Evolutionary conservation across 2,888 invertebrate species (phyloP).

Genomic region (Sabatieria punctata): DNA sequence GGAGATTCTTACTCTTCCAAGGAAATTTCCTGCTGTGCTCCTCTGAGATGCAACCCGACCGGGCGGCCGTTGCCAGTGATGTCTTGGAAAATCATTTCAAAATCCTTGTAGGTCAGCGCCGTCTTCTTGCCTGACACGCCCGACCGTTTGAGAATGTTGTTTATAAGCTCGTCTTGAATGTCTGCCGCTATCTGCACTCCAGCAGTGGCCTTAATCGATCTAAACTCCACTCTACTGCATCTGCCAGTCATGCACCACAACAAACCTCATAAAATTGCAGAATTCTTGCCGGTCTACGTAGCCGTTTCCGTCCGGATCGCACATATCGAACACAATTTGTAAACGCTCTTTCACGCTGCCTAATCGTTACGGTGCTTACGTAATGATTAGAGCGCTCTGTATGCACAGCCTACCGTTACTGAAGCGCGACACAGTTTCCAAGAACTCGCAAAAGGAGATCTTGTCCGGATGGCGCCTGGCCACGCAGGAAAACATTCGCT

Average conservation of each 20-base stretch:
- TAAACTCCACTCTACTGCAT: no score
- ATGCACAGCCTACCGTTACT: conserved; percentile 49
- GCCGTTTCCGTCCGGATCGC: conserved; percentile 80
- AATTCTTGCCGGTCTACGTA: conserved; percentile 82
- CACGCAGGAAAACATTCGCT: conserved; percentile 92
- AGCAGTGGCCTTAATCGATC: conserved; percentile 24
- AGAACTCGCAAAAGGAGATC: conserved; percentile 75
- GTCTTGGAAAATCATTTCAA: conserved; percentile 23
- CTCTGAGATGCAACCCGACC: conserved; percentile 26
- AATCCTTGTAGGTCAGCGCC: conserved; percentile 21
- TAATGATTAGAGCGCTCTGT: no score
- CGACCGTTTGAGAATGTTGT: conserved; percentile 4
- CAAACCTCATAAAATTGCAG: conserved; percentile 63
- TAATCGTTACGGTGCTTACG: conserved; percentile 3
- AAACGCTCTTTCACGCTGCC: conserved; percentile 35
- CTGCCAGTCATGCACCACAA: no score
- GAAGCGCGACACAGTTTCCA: conserved; percentile 78
- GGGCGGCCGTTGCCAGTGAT: conserved; percentile 15
- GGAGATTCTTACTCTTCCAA: conserved; percentile 16
- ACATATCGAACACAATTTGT: conserved; percentile 89
- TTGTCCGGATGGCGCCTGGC: conserved; percentile 60
- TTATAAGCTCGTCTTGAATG: conserved; percentile 15
- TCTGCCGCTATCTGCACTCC: conserved; percentile 22
- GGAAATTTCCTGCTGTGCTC: conserved; percentile 19
- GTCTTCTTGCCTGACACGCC: conserved; percentile 8